Evolutionary conservation across 1,140 invertebrate species (phyloP), one percentile per base, ranked within the genome.

Genomic region (Neodiprion fabricii): DNA sequence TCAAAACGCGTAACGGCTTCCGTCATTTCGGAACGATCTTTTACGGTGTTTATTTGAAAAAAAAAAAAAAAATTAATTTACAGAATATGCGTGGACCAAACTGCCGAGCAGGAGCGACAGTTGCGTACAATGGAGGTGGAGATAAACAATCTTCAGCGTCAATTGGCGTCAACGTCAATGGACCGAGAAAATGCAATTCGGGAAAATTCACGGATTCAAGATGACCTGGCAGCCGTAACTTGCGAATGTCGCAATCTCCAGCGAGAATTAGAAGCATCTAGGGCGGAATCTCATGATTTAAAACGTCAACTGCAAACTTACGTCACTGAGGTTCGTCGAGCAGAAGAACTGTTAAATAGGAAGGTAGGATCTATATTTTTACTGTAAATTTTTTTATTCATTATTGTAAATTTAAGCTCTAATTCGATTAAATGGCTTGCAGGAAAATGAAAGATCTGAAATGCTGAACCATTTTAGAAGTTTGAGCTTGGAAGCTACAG

Each of bases 221-320:
- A 93, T 76, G 93, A 93, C 80, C 80, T 94, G 74, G 89, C 89
- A 0, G 80, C 88, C 3, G 79, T 87, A 1, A 89, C 85, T 11
- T 87, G 89, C 74, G 91, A 92, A 73, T 79, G 86, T 14, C 84
- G 88, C 47, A 87, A 84, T 1, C 75, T 90, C 50, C 87, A 91
- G 72, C 89, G 89, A 72, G 92, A 94, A 80, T 86, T 93, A 72
- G 92, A 94, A 67, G 86, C 89, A 61, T 89, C 91, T 7, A 89
- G 88, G 61, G 90, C 90, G 80, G 92, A 94, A 87, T 91, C 92
- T 0, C 91, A 91, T 68, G 90, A 92, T 78, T 82, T 94, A 47
- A 94, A 93, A 82, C 89, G 90, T 76, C 93, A 94, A 79, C 83
- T 94, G 76, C 93, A 94, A 79, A 92, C 92, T 80, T 94, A 94